These are phyloP conservation scores for Aleiodes leptofemur DNA, from an alignment of 2,888 invertebrate genomes.

Conservation along the genomic window DNA sequence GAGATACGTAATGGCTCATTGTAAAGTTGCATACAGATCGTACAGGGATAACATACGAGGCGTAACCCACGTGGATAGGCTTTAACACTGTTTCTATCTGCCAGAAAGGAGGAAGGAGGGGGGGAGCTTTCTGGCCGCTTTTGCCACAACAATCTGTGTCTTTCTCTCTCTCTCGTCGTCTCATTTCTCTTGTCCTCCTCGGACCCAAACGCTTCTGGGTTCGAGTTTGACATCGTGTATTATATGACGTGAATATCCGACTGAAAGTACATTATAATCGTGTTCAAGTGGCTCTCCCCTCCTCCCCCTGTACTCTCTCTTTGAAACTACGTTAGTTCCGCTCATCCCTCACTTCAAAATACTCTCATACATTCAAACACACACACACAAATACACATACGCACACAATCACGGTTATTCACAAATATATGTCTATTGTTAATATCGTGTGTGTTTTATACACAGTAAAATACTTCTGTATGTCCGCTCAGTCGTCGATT, in stretches of 20 bases:
- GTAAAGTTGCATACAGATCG: slow-evolving; percentile 42
- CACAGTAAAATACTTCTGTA: background rate
- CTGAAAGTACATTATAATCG: too few species aligned
- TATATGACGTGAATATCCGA: too few species aligned
- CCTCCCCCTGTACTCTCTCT: background rate
- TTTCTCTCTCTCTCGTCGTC: background rate
- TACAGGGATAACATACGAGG: slow-evolving; percentile 40
- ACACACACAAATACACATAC: too few species aligned
- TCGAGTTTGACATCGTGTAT: too few species aligned
- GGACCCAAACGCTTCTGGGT: too few species aligned
- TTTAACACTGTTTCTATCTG: background rate
- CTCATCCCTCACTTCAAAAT: slow-evolving; percentile 1
- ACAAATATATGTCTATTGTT: slow-evolving; percentile 1
- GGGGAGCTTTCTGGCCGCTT: too few species aligned
- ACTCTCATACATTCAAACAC: too few species aligned
- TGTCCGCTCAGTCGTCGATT: slow-evolving; percentile 42
- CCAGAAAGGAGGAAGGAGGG: background rate
- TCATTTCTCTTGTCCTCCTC: slow-evolving; percentile 8
- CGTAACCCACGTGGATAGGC: slow-evolving; percentile 16
- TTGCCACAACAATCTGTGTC: too few species aligned
- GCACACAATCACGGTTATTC: background rate
- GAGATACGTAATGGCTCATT: slow-evolving; percentile 43
- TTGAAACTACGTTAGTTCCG: background rate
- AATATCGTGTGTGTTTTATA: background rate
- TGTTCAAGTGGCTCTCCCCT: background rate